These are phyloP conservation scores for Horisme vitalbata DNA, from an alignment of 2,888 invertebrate species.

Conservation along the genomic window DNA sequence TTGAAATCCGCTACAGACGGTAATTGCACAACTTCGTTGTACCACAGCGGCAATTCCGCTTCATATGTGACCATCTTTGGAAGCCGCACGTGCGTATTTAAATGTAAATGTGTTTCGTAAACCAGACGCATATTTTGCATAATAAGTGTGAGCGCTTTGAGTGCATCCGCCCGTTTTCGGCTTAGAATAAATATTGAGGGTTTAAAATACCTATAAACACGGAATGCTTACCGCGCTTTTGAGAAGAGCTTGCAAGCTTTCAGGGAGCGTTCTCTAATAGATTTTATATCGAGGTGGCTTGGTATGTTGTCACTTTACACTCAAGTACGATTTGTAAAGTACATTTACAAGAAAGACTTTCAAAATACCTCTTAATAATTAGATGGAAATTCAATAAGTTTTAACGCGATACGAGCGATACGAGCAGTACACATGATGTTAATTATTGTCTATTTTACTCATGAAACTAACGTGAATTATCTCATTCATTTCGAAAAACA, in stretches of 20 bases:
- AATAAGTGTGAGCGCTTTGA: constrained; percentile 26
- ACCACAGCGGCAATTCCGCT: constrained; percentile 37
- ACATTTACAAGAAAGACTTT: too few relatives aligned
- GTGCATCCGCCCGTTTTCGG: constrained; percentile 31
- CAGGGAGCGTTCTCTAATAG: neutral
- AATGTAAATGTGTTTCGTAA: constrained; percentile 36
- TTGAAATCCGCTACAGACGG: constrained; percentile 43
- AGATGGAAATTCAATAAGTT: too few relatives aligned
- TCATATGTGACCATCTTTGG: constrained; percentile 39
- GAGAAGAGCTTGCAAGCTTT: constrained; percentile 4
- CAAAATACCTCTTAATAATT: too few relatives aligned
- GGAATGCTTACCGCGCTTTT: constrained; percentile 1
- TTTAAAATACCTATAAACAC: constrained; percentile 10
- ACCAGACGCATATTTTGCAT: constrained; percentile 32
- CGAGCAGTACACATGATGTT: too few relatives aligned
- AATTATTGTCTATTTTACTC: too few relatives aligned
- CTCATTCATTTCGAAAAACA: too few relatives aligned
- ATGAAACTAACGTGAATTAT: too few relatives aligned
- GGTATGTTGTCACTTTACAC: constrained; percentile 3
- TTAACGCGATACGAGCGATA: too few relatives aligned
- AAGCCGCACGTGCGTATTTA: constrained; percentile 39
- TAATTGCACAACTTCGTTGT: constrained; percentile 52
- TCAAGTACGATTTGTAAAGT: too few relatives aligned
- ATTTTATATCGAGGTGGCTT: neutral
- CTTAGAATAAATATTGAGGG: constrained; percentile 18